Percentiles rank a stretch among this genome's conserved stretches.
These are phyloP conservation scores for Colletes gigas DNA, from an alignment of 1,140 invertebrate species.

Conservation along the genomic window DNA sequence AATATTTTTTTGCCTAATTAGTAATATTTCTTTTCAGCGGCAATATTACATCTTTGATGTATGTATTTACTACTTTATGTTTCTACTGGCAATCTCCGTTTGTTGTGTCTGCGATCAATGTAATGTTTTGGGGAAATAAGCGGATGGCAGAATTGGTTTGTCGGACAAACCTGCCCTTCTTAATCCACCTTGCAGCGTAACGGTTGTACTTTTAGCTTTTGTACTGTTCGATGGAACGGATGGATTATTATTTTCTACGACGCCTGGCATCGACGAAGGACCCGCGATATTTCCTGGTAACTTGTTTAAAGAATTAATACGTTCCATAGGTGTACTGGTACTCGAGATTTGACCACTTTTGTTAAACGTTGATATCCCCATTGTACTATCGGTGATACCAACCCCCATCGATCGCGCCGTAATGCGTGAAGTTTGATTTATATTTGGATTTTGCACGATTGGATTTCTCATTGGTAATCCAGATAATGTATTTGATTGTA, in stretches of 20 bases:
- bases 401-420: constrained; percentile 68
- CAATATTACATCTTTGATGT: constrained; percentile 34
- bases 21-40: background rate
- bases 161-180: constrained; percentile 71
- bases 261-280: constrained; percentile 60
- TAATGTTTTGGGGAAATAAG: constrained; percentile 76
- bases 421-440: constrained; percentile 73
- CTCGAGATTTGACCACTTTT: constrained; percentile 75
- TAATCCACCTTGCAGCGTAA: constrained; percentile 73
- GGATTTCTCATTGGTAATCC: constrained; percentile 72
- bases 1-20: too few species aligned
- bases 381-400: constrained; percentile 70
- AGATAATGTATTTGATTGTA: constrained; percentile 63
- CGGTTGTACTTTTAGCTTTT: constrained; percentile 69
- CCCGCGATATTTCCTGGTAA: constrained; percentile 62
- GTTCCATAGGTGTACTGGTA: constrained; percentile 78
- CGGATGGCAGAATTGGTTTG: constrained; percentile 75
- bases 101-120: constrained; percentile 59
- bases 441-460: constrained; percentile 73
- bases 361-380: constrained; percentile 69
- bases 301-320: constrained; percentile 71
- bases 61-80: constrained; percentile 22
- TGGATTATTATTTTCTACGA: constrained; percentile 74
- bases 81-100: constrained; percentile 11
- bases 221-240: constrained; percentile 62